These are phyloP conservation scores for Sisor rabdophorus DNA, from an alignment of 2,113 vertebrate species.

Conservation along the genomic window DNA sequence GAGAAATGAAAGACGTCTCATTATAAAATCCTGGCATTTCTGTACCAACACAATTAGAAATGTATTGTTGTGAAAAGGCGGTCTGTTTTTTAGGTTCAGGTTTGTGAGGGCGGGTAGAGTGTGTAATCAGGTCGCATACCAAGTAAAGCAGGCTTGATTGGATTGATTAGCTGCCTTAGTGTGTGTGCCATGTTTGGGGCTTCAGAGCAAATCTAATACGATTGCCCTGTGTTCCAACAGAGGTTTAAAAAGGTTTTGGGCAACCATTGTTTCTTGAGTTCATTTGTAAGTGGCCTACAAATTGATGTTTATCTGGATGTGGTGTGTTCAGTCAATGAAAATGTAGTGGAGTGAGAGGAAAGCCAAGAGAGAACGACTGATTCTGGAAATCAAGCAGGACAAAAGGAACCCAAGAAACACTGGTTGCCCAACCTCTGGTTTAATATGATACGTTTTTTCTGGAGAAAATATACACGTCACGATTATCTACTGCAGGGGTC, in stretches of 20 bases:
- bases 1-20: neutral
- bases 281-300: too few relatives aligned
- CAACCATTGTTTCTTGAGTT: too few relatives aligned
- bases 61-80: constrained; percentile 4
- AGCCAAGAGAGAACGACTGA: too few relatives aligned
- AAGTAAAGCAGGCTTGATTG: neutral
- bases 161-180: constrained; percentile 2
- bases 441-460: too few relatives aligned
- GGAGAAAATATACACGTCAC: too few relatives aligned
- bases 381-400: too few relatives aligned
- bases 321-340: too few relatives aligned
- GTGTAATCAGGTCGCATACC: constrained; percentile 7
- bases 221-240: neutral
- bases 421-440: too few relatives aligned
- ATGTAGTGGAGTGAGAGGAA: too few relatives aligned
- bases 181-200: neutral
- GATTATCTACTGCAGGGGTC: too few relatives aligned
- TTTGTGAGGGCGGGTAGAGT: neutral
- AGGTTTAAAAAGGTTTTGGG: neutral
- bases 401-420: too few relatives aligned
- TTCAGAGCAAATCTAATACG: constrained; percentile 1
- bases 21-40: neutral
- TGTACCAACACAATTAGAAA: constrained; percentile 15
- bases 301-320: too few relatives aligned
- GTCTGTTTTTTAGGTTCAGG: neutral